Base-by-base conservation (phyloP, 2,113 vertebrate genomes). In the Plecotus auritus region DNA sequence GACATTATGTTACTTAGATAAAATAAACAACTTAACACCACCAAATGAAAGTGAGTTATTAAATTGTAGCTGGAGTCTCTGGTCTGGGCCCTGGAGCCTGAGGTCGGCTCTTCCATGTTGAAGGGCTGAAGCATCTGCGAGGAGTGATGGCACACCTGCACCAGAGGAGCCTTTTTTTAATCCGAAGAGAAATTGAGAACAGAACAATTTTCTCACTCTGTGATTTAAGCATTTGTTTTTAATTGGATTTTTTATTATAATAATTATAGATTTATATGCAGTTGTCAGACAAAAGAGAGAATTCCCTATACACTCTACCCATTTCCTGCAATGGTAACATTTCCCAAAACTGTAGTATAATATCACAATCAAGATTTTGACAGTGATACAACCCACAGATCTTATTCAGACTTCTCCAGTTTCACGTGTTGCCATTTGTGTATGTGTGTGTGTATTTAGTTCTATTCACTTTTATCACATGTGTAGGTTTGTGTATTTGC, bases 231-330 rank as follows among this genome's bases (percentile, higher is more conserved):
- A 56, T 83, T 70, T 40, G 66, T 61, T 40, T 74, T 61, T 70
- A 9, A 85, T 69, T 92, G 59, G 67, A 74, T 64, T 93, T 91
- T 92, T 92, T 84, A 59, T 84, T 78, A 70, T 28, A 20, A 47
- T 90, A 74, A 89, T n/a, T 90, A 20, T 88, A 89, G 87, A 86
- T 56, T 86, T 47, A 32, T 14, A 32, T 35, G 28, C 26, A 30
- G 45, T 95, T 70, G 16, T 91, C 69, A 88, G 77, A 67, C 74
- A 92, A 92, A 89, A 89, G 74, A 73, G 83, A 56, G 30, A 87
- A 86, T 85, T 81, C 7, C 54, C 10, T 32, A 17, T 49, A 11
- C 20, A 7, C 1, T 35, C 87, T 32, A 45, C 35, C 11, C 32
- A 22, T 77, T 90, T 73, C 49, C 35, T 56, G 4, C 14, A 59